phyloP scores from a whole-genome alignment of 2,797 vertebrate genomes.

The Leptatherina wallacei region DNA sequence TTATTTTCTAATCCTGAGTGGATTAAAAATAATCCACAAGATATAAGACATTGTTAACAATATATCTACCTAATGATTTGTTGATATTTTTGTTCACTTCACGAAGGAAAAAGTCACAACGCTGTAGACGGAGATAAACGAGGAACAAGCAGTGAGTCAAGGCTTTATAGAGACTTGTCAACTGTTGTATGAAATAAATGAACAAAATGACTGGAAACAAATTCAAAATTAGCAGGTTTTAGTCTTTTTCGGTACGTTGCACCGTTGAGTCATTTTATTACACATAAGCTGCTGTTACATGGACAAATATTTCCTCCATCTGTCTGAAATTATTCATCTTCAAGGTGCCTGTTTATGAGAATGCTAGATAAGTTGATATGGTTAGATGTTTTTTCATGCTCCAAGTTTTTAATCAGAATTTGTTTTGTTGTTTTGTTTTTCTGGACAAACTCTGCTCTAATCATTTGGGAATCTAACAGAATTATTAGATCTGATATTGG shows the following conservation, averaged over 20 bases:
- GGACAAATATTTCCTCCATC: neutral
- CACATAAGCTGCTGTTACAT: conserved; percentile 3
- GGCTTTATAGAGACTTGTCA: conserved; percentile 53
- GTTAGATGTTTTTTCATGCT: neutral
- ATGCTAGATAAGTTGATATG: neutral
- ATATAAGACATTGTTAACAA: neutral
- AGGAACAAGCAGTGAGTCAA: conserved; percentile 48
- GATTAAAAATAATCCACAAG: neutral
- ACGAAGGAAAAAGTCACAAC: conserved; percentile 8
- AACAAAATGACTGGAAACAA: conserved; percentile 54
- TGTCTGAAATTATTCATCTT: neutral
- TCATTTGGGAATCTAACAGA: neutral
- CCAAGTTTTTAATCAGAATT: neutral
- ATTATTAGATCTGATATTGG: too few species aligned
- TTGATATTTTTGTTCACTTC: neutral
- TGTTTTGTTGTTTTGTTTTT: neutral
- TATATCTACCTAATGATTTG: neutral
- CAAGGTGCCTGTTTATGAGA: neutral
- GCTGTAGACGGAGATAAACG: conserved; percentile 10
- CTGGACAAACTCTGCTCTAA: neutral
- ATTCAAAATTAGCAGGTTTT: conserved; percentile 57
- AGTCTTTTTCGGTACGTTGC: conserved; percentile 41
- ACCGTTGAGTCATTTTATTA: conserved; percentile 50
- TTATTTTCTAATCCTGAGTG: neutral
- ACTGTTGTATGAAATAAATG: conserved; percentile 34